A percentile compares a stretch with the other conserved stretches of the same genome.
Conservation (phyloP, 2,888 invertebrate genomes). For the Cephus rjabovi region DNA sequence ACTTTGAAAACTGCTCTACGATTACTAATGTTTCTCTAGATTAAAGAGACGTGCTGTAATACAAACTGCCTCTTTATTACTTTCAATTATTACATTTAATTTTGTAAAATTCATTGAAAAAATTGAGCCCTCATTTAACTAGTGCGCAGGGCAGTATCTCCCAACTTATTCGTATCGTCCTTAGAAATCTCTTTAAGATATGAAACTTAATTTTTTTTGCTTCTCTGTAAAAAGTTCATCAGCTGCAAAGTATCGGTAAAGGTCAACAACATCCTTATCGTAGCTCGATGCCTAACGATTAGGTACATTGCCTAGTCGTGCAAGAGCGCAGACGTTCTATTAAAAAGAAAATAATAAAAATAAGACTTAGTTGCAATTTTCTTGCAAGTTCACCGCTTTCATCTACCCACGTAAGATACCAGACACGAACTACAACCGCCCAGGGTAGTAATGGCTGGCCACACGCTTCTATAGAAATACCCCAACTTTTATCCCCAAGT, state of each 20-base stretch:
- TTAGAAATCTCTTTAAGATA: background rate
- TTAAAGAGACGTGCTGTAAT: too few species aligned
- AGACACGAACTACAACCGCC: background rate
- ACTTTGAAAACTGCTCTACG: too few species aligned
- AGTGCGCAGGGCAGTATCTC: too few species aligned
- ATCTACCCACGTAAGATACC: background rate
- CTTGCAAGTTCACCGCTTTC: background rate
- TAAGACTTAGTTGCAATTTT: background rate
- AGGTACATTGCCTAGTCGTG: background rate
- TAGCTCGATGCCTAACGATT: background rate
- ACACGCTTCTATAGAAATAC: background rate
- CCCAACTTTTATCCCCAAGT: background rate
- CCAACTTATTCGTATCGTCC: background rate
- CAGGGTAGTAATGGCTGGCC: background rate
- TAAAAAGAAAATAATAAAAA: background rate
- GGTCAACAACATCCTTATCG: background rate
- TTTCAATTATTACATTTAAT: too few species aligned
- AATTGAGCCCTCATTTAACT: too few species aligned
- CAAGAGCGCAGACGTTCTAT: background rate
- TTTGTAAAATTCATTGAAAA: too few species aligned
- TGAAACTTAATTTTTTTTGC: background rate
- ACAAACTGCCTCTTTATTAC: too few species aligned
- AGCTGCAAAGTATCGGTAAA: background rate
- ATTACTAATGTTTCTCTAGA: too few species aligned
- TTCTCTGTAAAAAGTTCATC: background rate